Evolutionary conservation across 2,113 vertebrate genomes (phyloP).

Genomic region (Myocastor coypus): DNA sequence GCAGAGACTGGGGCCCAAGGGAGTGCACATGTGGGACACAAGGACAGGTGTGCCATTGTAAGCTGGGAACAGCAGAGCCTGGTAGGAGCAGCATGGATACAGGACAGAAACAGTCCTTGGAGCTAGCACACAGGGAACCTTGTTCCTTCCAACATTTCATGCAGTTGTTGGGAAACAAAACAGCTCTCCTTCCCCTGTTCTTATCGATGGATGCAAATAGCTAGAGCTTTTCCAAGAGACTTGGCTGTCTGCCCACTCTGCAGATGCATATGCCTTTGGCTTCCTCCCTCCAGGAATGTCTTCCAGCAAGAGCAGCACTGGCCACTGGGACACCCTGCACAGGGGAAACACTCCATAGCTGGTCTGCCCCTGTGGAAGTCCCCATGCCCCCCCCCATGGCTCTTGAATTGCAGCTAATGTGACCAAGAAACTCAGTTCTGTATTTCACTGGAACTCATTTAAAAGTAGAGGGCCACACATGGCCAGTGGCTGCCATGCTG

Average conservation of each 20-base stretch:
- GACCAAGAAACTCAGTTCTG: not conserved
- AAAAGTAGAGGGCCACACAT: not conserved
- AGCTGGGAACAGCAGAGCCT: not conserved
- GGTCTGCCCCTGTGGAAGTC: not conserved
- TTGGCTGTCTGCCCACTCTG: not conserved
- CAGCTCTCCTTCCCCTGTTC: not conserved
- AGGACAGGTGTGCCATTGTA: not conserved
- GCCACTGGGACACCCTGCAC: not conserved
- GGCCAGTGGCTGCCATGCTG: not conserved
- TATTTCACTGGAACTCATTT: not conserved
- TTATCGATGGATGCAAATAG: not conserved
- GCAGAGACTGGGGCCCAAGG: not conserved
- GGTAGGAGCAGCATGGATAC: not conserved
- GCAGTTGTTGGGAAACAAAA: constrained; percentile 35
- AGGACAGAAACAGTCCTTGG: constrained; percentile 50
- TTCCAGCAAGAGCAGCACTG: rapidly evolving
- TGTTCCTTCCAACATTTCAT: not conserved
- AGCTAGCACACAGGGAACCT: not conserved
- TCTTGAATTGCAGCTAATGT: not conserved
- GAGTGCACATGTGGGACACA: not conserved
- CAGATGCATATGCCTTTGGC: not conserved
- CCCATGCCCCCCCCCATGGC: not conserved
- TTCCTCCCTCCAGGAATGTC: not conserved
- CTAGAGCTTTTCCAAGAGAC: not conserved
- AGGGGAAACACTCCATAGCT: rapidly evolving